Evolutionary conservation across 2,113 vertebrate species (phyloP).

Genomic region (Mesembrinibis cayennensis): DNA sequence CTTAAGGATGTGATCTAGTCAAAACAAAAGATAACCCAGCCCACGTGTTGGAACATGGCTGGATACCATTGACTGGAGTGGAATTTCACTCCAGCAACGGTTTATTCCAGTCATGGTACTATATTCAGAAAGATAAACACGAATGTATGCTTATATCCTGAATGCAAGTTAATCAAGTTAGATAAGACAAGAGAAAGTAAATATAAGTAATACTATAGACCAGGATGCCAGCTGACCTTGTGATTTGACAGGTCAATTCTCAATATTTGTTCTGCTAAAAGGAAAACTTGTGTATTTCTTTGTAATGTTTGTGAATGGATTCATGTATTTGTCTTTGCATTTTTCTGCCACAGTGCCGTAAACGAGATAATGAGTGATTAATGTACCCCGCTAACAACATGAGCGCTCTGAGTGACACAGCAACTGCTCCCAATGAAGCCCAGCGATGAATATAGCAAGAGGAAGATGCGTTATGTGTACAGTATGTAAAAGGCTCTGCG

Average conservation of each 20-base stretch:
- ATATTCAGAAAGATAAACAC: neutral
- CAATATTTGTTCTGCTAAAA: slow-evolving; percentile 33
- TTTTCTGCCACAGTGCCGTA: neutral
- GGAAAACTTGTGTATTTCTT: slow-evolving; percentile 2
- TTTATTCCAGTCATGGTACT: neutral
- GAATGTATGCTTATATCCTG: neutral
- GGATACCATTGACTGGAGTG: neutral
- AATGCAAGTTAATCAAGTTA: neutral
- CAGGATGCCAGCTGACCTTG: slow-evolving; percentile 13
- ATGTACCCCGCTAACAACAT: neutral
- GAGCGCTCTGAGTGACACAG: neutral
- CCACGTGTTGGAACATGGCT: neutral
- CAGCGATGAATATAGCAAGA: neutral
- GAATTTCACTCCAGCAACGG: neutral
- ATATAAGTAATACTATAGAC: slow-evolving; percentile 6
- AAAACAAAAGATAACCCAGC: neutral
- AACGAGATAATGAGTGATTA: neutral
- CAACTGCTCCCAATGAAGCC: neutral
- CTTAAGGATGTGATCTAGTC: neutral
- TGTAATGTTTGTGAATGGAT: neutral
- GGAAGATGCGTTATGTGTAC: neutral
- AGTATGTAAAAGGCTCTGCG: neutral
- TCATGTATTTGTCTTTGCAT: neutral
- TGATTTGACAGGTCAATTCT: neutral
- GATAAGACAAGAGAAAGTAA: slow-evolving; percentile 26